Base-by-base conservation (phyloP, 2,113 vertebrate genomes). In the Cathartes aura region DNA sequence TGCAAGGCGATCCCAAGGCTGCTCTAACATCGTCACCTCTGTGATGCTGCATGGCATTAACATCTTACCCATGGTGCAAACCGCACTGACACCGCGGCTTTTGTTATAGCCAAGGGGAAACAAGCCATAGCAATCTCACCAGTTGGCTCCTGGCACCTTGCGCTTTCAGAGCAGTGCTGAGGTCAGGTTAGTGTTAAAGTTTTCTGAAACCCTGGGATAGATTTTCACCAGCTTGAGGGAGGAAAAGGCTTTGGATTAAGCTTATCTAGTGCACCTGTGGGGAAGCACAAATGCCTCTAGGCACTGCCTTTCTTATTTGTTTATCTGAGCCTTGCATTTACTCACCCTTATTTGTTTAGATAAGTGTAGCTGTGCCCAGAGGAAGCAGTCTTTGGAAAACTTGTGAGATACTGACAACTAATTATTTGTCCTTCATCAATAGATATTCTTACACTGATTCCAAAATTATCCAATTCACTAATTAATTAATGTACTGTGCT, bases 1-100 rank as follows among this genome's bases (percentile, higher is more conserved):
- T 17, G 79, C 79, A 12, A 43, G 43, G 60, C 26, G 23, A 20
- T 79, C 93, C 84, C 89, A 58, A 55, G 36, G 84, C 89, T 91
- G 78, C 59, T 68, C 72, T 50, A 26, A 19, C 34, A 1, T 6
- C 3, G 60, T 74, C 89, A 74, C 89, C 93, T 74, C 60, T 27
- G 70, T 8, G 83, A 50, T 32, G 72, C 59, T 23, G 47, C 59
- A 1, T 4, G 42, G 32, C 83, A 32, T 23, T 29, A 63, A 63
- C 48, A 52, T 21, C 60, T 20, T 3, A 5, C 36, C 2, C 1
- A 11, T 1, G 4, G 36, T 3, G 27, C 45, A 17, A 36, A 38
- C 56, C 0, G 2, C 8, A 1, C 73, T 11, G 47, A 18, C 11
- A 2, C 42, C 0, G 7, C 0, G 5, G 38, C 71, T 43, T 29